Evolutionary conservation across 1,140 invertebrate genomes (phyloP).

Genomic region (Ganaspis sp.): DNA sequence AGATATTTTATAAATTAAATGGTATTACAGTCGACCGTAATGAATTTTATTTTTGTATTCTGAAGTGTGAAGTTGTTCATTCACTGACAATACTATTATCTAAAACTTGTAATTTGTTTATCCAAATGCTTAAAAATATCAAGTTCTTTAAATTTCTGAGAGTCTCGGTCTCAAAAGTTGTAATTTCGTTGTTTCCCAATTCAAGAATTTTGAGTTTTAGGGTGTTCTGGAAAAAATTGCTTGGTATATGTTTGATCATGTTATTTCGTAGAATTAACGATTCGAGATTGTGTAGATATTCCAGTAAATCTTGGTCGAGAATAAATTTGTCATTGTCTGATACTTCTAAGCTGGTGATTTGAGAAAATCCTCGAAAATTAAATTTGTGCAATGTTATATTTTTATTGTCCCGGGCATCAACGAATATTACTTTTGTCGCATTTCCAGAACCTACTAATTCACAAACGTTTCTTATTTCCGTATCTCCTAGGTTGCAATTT

Average conservation of each 20-base stretch:
- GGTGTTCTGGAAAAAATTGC: slow-evolving; percentile 74
- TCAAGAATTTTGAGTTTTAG: slow-evolving; percentile 36
- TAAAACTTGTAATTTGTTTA: slow-evolving; percentile 32
- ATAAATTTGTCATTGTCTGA: slow-evolving; percentile 73
- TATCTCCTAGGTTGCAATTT: not conserved
- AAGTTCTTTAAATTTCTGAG: slow-evolving; percentile 51
- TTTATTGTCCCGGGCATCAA: slow-evolving; percentile 51
- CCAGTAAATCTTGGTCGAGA: slow-evolving; percentile 79
- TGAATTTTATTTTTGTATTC: no score
- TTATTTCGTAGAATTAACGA: slow-evolving; percentile 80
- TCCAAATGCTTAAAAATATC: slow-evolving; percentile 54
- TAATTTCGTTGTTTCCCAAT: slow-evolving; percentile 52
- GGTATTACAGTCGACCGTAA: no score
- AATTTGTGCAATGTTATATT: slow-evolving; percentile 72
- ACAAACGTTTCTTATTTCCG: not conserved
- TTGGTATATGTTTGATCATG: slow-evolving; percentile 76
- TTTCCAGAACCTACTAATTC: not conserved
- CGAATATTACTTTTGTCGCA: slow-evolving; percentile 71
- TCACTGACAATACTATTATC: slow-evolving; percentile 27
- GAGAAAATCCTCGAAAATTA: slow-evolving; percentile 77
- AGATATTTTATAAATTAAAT: no score
- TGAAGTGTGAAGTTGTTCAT: no score
- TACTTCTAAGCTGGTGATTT: slow-evolving; percentile 73
- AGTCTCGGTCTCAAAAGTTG: slow-evolving; percentile 40
- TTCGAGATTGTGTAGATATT: slow-evolving; percentile 77